Evolutionary conservation across 1,140 invertebrate species (phyloP), one percentile per base, ranked within the genome.

Genomic region (Drosophila rufa): DNA sequence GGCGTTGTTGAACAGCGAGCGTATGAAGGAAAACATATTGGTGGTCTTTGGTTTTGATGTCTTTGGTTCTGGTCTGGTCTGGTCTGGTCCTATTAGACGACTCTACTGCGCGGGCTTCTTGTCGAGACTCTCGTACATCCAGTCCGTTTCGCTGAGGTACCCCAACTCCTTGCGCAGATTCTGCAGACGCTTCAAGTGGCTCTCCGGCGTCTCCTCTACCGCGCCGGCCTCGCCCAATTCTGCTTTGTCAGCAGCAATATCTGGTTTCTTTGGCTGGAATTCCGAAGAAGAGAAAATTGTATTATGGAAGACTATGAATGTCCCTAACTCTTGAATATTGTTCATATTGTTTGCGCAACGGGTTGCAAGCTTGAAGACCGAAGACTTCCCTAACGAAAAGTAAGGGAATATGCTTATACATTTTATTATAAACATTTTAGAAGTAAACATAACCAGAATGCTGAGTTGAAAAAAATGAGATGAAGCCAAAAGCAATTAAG

Each of bases 141-240:
- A 96, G 79, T 96, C 95, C 6, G 95, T 96, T 14, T 93, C 93
- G 91, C 95, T 96, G 14, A 96, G 92, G 80, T 95, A 95, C 56
- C 95, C 95, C 40, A 96, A 91, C 92, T 96, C 95, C 85, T 95
- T 96, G 74, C 95, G 93, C 53, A 96, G 87, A 12, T 93, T 93
- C 82, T 95, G 94, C 38, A 96, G 94, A 59, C 95, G 93, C 85
- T 95, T 95, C n/a, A 94, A 92, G 57, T 96, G 95, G 25, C 93
- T 82, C 59, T 95, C 94, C 25, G 92, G 93, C 0, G 80, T 75
- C 25, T 90, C 80, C 12, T 56, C 61, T 38, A 75, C 76, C 7
- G 74, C 69, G 2, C 53, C 69, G 27, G 47, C 58, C 15, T 85
- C 92, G 38, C 69, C 75, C 1, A 79, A 75, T 22, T 90, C 86